Evolutionary conservation across 2,888 invertebrate genomes (phyloP), one percentile per base, ranked within the genome.

Genomic region (Choristoneura rosaceana): DNA sequence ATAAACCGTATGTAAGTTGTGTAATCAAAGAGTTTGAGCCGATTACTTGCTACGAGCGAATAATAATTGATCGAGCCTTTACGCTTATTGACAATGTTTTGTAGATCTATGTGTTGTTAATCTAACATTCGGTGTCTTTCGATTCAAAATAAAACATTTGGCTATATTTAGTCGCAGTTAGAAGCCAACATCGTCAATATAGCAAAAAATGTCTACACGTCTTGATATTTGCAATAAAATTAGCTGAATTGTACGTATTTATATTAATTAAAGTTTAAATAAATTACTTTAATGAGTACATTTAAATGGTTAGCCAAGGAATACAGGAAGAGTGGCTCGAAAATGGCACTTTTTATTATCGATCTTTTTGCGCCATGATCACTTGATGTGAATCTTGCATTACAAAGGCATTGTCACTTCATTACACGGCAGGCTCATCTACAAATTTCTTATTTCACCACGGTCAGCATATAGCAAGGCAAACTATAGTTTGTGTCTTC

Each of bases 11-110:
- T 52, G 63, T 67, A 60, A 62, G 71, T 68, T 73, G 63, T 68
- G 73, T 66, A 71, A 70, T 70, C 67, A 71, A 71, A 58, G 62
- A 68, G 71, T 71, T 62, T 71, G 38, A 71, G 71, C 60, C 33
- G 70, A 70, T 70, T 52, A 68, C 43, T 52, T 55, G 67, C 45
- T 64, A 25, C 33, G 9, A 15, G 45, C 47, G 64, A 50, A 34
- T 33, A 45, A 45, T 62, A 45, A 62, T 25, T 45, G 43, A 45
- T 33, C 59, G n/a, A 14, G 55, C 15, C n/a, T 33, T 50, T 8
- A 10, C 9, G 10, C 34, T 3, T 63, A 15, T 9, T 41, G 15
- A 14, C 25, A 25, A 25, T 25, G 25, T 25, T 25, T 25, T 25
- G 25, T 2, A 1, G 25, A 25, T 25, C 25, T 15, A n/a, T n/a